Evolutionary conservation across 2,888 invertebrate genomes (phyloP).

Genomic region (Philereme vetulata): DNA sequence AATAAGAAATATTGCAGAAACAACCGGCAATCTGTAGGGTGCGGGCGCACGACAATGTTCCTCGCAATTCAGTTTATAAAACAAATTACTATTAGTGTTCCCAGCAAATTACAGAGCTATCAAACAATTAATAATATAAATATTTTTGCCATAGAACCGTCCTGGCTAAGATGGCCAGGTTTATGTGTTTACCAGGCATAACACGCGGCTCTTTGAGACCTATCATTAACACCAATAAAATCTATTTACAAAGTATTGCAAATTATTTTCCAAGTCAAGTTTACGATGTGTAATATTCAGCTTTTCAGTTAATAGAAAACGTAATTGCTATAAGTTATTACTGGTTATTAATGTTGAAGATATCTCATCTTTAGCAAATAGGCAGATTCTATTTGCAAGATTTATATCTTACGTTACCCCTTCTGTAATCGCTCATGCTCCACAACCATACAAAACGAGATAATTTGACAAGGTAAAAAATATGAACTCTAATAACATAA

Average conservation of each 20-base stretch:
- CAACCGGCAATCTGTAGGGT: too few relatives aligned
- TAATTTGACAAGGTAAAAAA: too few relatives aligned
- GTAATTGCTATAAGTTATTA: conserved; percentile 32
- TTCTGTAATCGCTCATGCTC: too few relatives aligned
- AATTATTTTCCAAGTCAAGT: conserved; percentile 40
- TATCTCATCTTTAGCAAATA: too few relatives aligned
- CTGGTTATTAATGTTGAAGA: conserved; percentile 1
- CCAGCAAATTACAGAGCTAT: conserved; percentile 23
- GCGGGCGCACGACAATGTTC: too few relatives aligned
- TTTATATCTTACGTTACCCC: too few relatives aligned
- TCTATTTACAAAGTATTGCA: conserved; percentile 50
- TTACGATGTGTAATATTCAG: conserved; percentile 37
- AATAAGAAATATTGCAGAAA: too few relatives aligned
- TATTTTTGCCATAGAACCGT: conserved; percentile 46
- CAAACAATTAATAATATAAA: conserved; percentile 41
- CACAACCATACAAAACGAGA: too few relatives aligned
- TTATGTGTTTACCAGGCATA: conserved; percentile 67
- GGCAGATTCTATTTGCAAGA: too few relatives aligned
- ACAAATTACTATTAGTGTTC: conserved; percentile 1
- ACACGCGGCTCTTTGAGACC: conserved; percentile 55
- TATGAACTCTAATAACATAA: too few relatives aligned
- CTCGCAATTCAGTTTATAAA: background rate
- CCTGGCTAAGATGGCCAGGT: conserved; percentile 40
- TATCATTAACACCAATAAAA: conserved; percentile 52
- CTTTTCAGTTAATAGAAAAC: conserved; percentile 29